Evolutionary conservation across 2,888 invertebrate genomes (phyloP), one percentile per base, ranked within the genome.

Genomic region (Sycophila texana): DNA sequence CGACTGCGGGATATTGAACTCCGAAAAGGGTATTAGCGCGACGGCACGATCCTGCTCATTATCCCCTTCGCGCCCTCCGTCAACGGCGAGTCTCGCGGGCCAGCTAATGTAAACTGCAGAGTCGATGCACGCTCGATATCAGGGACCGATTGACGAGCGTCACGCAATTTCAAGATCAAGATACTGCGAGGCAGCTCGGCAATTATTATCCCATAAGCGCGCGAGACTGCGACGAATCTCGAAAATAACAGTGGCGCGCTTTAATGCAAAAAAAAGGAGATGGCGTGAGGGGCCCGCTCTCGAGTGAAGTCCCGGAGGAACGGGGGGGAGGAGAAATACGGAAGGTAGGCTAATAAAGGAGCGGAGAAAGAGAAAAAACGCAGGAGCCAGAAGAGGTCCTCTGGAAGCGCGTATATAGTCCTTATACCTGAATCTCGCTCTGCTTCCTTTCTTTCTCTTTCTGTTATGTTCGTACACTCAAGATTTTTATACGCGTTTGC

Each of bases 161-260:
- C 75, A 57, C 67, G 72, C 72, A 57, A 75, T 72, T 67, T 49
- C 20, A 26, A 67, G 61, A 79, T 79, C 75, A 67, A 61, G 71
- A 79, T 79, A 57, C 39, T 16, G 53, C 12, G n/a, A 20, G 55
- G 16, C 53, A 51, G 39, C 18, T 16, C 63, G 16, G 26, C 49
- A 80, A 80, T 80, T 76, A 80, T 80, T 72, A 76, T 70, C 74
- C 78, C 74, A 47, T 68, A 61, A 67, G 68, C 53, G 65, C 13
- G 73, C 13, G 65, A 20, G 49, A 57, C 30, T 61, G 57, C n/a
- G 5, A 13, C 22, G n/a, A 53, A 72, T 67, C 67, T 67, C 61
- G 82, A 78, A 86, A 86, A 86, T 86, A 86, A 87, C 86, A 86
- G 86, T 12, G 16, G 63, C 63, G 39, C n/a, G 61, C 12, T 14